These are phyloP conservation scores for Chalcosyrphus nemorum DNA, from an alignment of 2,888 invertebrate genomes.

Conservation along the genomic window DNA sequence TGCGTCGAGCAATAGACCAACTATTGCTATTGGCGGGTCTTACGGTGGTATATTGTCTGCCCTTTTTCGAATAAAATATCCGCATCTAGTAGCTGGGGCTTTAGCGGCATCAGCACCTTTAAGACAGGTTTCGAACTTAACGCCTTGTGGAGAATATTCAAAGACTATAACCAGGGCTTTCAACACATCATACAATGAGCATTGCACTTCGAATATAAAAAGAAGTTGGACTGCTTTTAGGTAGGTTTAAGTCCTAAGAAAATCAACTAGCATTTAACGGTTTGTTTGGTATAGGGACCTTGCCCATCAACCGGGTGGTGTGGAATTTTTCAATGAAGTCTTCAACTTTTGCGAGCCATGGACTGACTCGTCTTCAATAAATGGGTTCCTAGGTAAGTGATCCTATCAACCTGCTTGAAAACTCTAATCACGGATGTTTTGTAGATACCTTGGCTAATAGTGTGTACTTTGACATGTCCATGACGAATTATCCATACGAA, in stretches of 20 bases:
- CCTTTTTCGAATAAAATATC: conserved; percentile 98
- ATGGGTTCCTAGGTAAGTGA: background rate
- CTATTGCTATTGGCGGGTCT: conserved; percentile 93
- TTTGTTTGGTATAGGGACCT: background rate
- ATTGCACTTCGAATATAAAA: conserved; percentile 88
- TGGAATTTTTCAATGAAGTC: conserved; percentile 33
- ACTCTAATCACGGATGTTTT: background rate
- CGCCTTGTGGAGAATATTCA: conserved; percentile 89
- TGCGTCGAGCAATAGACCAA: conserved; percentile 84
- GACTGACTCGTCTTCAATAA: background rate
- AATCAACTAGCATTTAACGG: background rate
- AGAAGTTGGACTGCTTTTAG: conserved; percentile 90
- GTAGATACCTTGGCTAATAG: conserved; percentile 82
- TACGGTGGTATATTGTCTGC: conserved; percentile 99
- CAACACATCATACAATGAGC: conserved; percentile 79
- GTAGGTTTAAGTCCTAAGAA: conserved; percentile 81
- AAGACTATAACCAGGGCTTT: conserved; percentile 91
- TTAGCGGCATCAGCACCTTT: conserved; percentile 96
- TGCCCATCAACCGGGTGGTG: background rate
- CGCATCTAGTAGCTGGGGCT: conserved; percentile 92
- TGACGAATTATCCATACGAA: conserved; percentile 97
- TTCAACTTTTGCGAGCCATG: conserved; percentile 45
- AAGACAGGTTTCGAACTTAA: conserved; percentile 89
- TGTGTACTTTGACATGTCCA: conserved; percentile 91
- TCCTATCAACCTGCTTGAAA: background rate